These are phyloP conservation scores for Xestia ashworthii DNA, from an alignment of 2,888 invertebrate genomes.

Conservation along the genomic window DNA sequence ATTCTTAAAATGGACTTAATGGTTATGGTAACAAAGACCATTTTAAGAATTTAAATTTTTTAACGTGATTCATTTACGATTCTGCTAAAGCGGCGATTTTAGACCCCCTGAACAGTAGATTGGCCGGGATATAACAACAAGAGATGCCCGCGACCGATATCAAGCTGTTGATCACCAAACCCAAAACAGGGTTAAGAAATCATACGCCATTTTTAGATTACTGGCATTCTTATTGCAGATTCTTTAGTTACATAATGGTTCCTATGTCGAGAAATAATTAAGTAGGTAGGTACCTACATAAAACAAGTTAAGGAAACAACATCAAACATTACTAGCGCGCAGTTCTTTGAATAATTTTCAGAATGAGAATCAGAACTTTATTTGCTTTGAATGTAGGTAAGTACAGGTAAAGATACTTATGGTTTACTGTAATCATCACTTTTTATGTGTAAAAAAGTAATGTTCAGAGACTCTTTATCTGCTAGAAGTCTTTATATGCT, in stretches of 20 bases:
- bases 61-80: too few species aligned
- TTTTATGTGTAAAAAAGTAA: neutral
- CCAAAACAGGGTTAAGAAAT: conserved; percentile 18
- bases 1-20: too few species aligned
- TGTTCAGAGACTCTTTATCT: neutral
- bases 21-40: too few species aligned
- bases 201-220: conserved; percentile 4
- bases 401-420: too few species aligned
- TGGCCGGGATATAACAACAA: conserved; percentile 3
- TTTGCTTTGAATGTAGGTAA: too few species aligned
- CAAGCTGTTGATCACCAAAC: conserved; percentile 4
- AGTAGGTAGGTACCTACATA: conserved; percentile 11
- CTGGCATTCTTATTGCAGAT: conserved; percentile 15
- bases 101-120: neutral
- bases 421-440: neutral
- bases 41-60: too few species aligned
- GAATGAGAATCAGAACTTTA: too few species aligned
- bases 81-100: too few species aligned
- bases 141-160: neutral
- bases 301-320: conserved; percentile 31
- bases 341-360: conserved; percentile 10
- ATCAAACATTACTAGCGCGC: conserved; percentile 2
- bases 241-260: conserved; percentile 12
- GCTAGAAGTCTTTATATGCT: neutral
- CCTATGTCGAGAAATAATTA: conserved; percentile 20